Base-by-base conservation (phyloP, 2,113 vertebrate species). In the Shinisaurus crocodilurus region DNA sequence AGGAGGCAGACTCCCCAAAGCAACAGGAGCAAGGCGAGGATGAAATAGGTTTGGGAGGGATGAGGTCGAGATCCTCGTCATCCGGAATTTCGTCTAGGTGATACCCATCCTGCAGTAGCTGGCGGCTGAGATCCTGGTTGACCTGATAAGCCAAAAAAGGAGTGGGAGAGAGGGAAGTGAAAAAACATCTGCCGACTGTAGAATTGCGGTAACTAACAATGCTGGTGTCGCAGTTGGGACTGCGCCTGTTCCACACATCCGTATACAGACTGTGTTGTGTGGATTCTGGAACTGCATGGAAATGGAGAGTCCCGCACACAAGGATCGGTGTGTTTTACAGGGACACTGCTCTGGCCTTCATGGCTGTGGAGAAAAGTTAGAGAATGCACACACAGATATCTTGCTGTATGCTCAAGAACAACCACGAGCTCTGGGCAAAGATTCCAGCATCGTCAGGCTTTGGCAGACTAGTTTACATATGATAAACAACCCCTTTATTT, bases 61-160 rank as follows among this genome's bases (percentile, higher is more conserved):
- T 99, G 91, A 99, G 98, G 96, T 99, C 99, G 92, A 99, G 96
- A 92, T 99, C 99, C 94, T 99, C 99, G 0, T 99, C 99, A 0
- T 99, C 99, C 0, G 99, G 99, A 87, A 99, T 98, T 95, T 99
- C 99, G 0, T 99, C 99, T 1, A 99, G 97, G 72, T 98, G 98
- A 94, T 99, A 99, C 1, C 99, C 99, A 0, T 99, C 99, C 94
- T 98, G 97, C 88, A 99, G 97, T 90, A 99, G 97, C 97, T 99
- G 99, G 82, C 95, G 96, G 95, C 97, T 99, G 91, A 99, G 94
- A 92, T 99, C 99, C 90, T 99, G 99, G 94, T 98, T 99, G 86
- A 99, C 98, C 98, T 99, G 98, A 88, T 97, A 90, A 45, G 1
- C 16, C 60, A 18, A 63, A 81, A 6, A 37, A n/a, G 18, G 9